Evolutionary conservation across 92 coral and sea anemone species (phyloP).

Genomic region (Zoanthus sansibaricus): DNA sequence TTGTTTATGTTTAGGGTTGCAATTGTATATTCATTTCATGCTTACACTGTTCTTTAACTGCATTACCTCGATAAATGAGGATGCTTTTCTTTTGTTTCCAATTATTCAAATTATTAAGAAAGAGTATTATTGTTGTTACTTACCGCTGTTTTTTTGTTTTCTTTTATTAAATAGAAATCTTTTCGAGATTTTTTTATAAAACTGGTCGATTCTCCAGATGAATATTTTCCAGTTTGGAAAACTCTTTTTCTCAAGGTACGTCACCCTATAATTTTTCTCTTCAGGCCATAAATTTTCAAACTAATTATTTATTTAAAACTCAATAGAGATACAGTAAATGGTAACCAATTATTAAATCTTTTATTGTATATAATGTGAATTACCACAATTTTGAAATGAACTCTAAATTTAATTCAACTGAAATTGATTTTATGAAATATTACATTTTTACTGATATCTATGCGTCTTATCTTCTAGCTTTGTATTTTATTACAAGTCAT

Average conservation of each 20-base stretch:
- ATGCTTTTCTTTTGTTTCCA: no score
- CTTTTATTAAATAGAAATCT: neutral
- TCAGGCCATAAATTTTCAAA: no score
- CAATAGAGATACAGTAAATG: no score
- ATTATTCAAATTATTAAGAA: neutral
- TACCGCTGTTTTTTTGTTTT: neutral
- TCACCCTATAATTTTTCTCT: neutral
- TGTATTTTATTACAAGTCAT: slow-evolving; percentile 32
- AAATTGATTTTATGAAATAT: no score
- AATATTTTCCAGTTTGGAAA: slow-evolving; percentile 4
- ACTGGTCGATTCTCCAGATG: neutral
- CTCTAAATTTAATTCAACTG: no score
- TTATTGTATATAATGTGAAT: no score
- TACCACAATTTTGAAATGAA: no score
- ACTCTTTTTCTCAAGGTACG: neutral
- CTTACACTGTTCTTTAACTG: no score
- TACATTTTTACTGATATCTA: slow-evolving; percentile 28
- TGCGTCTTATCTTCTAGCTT: slow-evolving; percentile 44
- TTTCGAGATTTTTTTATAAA: neutral
- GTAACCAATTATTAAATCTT: no score
- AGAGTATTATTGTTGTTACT: neutral
- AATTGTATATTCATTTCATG: neutral
- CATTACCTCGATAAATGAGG: no score
- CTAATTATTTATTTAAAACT: no score
- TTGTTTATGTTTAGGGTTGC: neutral